Base-by-base conservation (phyloP, 2,888 invertebrate species). In the Mythimna ferrago region DNA sequence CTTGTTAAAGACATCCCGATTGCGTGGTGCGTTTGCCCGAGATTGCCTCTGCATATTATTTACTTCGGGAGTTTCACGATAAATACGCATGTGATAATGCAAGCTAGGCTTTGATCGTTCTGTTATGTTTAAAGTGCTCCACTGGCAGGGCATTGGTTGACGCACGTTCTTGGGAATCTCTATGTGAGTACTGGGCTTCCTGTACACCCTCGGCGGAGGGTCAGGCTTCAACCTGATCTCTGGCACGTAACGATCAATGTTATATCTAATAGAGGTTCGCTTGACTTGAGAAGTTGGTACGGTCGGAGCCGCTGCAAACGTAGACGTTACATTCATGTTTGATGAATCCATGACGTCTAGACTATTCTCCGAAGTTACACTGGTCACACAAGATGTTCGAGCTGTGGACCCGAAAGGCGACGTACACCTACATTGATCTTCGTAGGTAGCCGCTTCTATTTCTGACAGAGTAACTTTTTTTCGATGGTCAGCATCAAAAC, bases 401-500 rank as follows among this genome's bases (percentile, higher is more conserved):
- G 98, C 98, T 0, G 98, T 98, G 3, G 98, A 98, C 19, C 97
- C 97, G 88, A 98, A 98, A 0, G 98, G 98, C 1, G 98, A 98
- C 1, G 97, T 97, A 89, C 98, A 98, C 76, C 97, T 96, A 89
- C 98, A 98, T 86, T 98, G 97, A 73, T 97, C 97, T 91, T 98
- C 98, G 87, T 97, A 98, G 75, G 97, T 97, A 53, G 96, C 96
- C 6, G 96, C 96, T 86, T 97, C 97, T 65, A 97, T 96, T 90
- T 97, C 97, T 14, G 97, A 97, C 63, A 97, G 87, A 0, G 97
- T 97, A 61, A 97, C 89, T 72, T 95, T 93, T 74, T 94, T 92
- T 57, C 94, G 92, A 71, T 89, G 91, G 26, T 91, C 89, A 51
- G 82, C 89, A 78, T 93, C 92, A 75, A 91, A 94, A 65, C 89